Evolutionary conservation across 2,888 invertebrate species (phyloP), one percentile per base, ranked within the genome.

Genomic region (Druceiella hillmani): DNA sequence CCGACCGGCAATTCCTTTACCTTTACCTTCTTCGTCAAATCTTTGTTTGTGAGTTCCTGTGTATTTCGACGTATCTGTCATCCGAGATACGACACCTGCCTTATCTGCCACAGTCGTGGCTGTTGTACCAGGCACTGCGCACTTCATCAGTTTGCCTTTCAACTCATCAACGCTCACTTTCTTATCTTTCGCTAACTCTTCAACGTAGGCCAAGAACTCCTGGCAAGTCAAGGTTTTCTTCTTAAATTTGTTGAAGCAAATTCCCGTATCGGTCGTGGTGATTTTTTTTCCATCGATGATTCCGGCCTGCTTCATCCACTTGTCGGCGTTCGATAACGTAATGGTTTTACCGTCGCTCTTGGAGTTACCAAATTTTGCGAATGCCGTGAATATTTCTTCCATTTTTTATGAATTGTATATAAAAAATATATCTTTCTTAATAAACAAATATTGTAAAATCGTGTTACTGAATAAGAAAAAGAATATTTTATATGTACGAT

Each of bases 241-340:
- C 75, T 82, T 82, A 50, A 81, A 76, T 54, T 80, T 81, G 49
- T 79, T 79, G 57, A 83, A 84, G 52, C 73, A 68, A 46, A 84
- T 81, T 22, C 77, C 83, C 0, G 83, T 83, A 52, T 84, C 83
- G 1, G 81, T 82, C 1, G 83, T 82, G 1, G 79, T 78, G 29
- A 82, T 72, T 47, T 75, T 78, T 55, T 79, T 81, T 7, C 76
- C 53, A 25, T 68, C 69, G 32, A 78, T 66, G 11, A 84, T 74
- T 48, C 76, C 75, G 0, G 83, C 82, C 52, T 84, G 82, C 53
- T 81, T 83, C 68, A 84, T 74, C 83, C 83, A 84, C 57, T 83
- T 83, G 58, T 84, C 83, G 47, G 77, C 74, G 53, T 83, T 81
- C 9, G 78, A 75, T 12, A 84, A 61, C 0, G 81, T 81, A 40